Conservation (phyloP, 2,797 vertebrate genomes). For the Ispidina lecontei region DNA sequence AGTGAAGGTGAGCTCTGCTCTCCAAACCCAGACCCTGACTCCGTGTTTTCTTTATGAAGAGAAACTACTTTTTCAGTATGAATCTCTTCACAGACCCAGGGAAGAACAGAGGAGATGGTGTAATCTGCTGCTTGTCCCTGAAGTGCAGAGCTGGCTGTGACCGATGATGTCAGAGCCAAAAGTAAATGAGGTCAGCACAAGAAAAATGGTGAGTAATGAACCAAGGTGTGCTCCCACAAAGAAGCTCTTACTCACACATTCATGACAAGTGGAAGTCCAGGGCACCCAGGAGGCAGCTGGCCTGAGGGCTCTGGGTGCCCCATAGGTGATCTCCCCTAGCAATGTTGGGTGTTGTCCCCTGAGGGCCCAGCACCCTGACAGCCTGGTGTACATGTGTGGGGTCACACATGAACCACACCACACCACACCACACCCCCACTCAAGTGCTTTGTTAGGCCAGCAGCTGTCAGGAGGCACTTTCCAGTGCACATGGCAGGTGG, state of each 20-base stretch:
- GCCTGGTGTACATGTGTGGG: accelerated
- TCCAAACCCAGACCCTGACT: background rate
- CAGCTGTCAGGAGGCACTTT: background rate
- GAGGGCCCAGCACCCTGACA: background rate
- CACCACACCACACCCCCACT: accelerated
- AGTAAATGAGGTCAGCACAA: background rate
- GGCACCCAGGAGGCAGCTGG: background rate
- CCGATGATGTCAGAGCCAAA: background rate
- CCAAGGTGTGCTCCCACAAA: background rate
- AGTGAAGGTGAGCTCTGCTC: background rate
- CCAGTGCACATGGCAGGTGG: accelerated
- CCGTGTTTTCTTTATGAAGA: background rate
- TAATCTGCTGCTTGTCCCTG: background rate
- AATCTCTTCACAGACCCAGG: background rate
- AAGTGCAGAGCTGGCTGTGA: background rate
- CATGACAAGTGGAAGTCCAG: background rate
- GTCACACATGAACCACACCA: background rate
- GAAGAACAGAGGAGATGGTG: background rate
- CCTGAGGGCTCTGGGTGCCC: background rate
- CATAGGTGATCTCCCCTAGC: background rate
- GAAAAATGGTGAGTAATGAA: background rate
- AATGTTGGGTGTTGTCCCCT: accelerated
- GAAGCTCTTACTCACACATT: background rate
- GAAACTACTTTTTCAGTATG: background rate
- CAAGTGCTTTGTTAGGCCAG: background rate